Evolutionary conservation across 2,888 invertebrate species (phyloP), one percentile per base, ranked within the genome.

Genomic region (Scaeva pyrastri): DNA sequence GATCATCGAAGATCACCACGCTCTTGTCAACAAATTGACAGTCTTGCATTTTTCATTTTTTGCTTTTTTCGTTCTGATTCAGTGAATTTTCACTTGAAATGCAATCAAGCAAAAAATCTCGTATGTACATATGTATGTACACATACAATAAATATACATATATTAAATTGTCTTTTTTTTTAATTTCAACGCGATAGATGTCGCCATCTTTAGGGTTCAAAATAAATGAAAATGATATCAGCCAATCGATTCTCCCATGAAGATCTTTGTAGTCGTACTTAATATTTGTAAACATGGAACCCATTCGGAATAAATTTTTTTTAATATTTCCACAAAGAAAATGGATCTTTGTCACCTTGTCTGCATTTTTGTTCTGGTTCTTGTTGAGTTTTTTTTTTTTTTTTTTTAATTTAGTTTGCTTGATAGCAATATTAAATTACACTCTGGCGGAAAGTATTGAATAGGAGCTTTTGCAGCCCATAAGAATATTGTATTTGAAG

Each of bases 1-100:
- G 60, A 19, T 60, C 60, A 60, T 60, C 60, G 60, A 21, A 60
- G 60, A 60, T 60, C 60, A 60, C 39, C 60, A 60, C 60, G 60
- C 14, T 60, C 60, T 21, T 39, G 39, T 60, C 19, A 60, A 41
- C 14, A 39, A 39, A 39, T 19, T 41, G 14, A 21, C 4, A 39
- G 16, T 23, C 19, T 41, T 41, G 39, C 41, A 39, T 14, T 60
- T 60, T 60, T 36, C 10, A 2, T 31, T 36, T 4, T 26, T 26
- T 3, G 6, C 5, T 8, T 31, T 31, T 7, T 7, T 31, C 31
- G 31, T 7, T 31, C 31, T 31, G 48, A 50, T 23, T 23, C 12
- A n/a, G 26, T 36, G 0, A 31, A 31, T 31, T 56, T 16, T 56
- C 16, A 31, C 11, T 16, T 16, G 12, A 56, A 56, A 55, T 55